Evolutionary conservation across 2,797 vertebrate genomes (phyloP), one percentile per base, ranked within the genome.

Genomic region (Discoglossus pictus): DNA sequence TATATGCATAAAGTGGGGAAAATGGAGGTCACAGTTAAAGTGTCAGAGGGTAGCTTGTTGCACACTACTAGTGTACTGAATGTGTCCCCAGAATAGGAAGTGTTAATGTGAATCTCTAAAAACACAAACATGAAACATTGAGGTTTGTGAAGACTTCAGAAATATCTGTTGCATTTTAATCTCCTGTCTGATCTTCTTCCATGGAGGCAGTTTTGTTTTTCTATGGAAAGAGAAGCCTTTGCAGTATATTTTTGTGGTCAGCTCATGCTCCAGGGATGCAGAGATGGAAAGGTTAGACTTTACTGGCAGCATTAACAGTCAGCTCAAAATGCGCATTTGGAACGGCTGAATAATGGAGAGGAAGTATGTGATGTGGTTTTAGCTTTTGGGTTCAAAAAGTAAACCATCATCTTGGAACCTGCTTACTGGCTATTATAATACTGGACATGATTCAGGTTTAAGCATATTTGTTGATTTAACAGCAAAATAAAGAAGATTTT

Each of bases 291-390:
- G 48, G 48, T 51, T 51, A 51, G 31, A 51, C 21, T 31, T 25
- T 15, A 31, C n/a, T 51, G 46, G 46, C 46, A 48, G 17, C 20
- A 48, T 7, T 8, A 48, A 9, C 13, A 15, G n/a, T 15, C 4
- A 51, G 48, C 18, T 16, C 7, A 13, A 17, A 51, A 51, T 27
- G n/a, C 48, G 10, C 31, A 51, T 12, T 51, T 51, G 48, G 48
- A 51, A 31, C 7, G 13, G 7, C 17, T 51, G n/a, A 31, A 27
- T 51, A 51, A 15, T 13, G 17, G 5, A 17, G 48, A 31, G n/a
- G 25, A 51, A 51, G 11, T 50, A 50, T 50, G 48, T 51, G 48
- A 51, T 31, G 48, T 51, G 48, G 48, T 27, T 51, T 51, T 15
- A 15, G 21, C 13, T 10, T 24, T 31, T 13, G 48, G 16, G 48